phyloP scores from a whole-genome alignment of 2,888 invertebrate genomes.

The Patella depressa region DNA sequence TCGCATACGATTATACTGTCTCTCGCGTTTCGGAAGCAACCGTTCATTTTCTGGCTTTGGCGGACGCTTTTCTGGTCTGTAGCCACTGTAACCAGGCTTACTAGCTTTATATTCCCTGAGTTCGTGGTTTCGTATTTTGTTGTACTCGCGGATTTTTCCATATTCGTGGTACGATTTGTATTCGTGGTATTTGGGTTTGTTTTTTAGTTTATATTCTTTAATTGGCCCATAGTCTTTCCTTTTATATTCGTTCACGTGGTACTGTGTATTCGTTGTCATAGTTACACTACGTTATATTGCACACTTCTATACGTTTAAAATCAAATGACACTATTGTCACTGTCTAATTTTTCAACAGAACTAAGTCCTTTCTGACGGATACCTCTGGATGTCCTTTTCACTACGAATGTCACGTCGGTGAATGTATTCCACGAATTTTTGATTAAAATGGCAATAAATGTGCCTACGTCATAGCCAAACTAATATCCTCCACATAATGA shows the following conservation, averaged over 20 bases:
- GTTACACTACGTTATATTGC: not conserved
- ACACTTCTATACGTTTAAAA: too few species aligned
- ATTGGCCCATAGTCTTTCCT: not conserved
- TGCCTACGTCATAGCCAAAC: too few species aligned
- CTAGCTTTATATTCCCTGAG: not conserved
- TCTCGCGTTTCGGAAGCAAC: not conserved
- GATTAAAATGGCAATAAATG: too few species aligned
- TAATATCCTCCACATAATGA: too few species aligned
- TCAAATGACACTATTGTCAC: too few species aligned
- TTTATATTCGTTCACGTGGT: not conserved
- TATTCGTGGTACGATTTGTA: slow-evolving; percentile 6
- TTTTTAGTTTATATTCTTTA: not conserved
- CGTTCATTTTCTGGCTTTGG: not conserved
- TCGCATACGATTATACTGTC: not conserved
- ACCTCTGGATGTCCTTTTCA: too few species aligned
- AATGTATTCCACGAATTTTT: too few species aligned
- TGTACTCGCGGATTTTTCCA: not conserved
- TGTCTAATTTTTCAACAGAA: too few species aligned
- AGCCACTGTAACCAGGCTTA: not conserved
- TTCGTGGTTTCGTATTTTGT: not conserved
- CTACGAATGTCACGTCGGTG: too few species aligned
- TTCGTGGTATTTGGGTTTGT: slow-evolving; percentile 3
- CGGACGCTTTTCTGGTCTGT: not conserved
- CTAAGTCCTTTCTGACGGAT: too few species aligned
- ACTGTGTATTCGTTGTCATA: not conserved